These are phyloP conservation scores for Riptortus pedestris DNA, from an alignment of 1,140 invertebrate species.

Conservation along the genomic window DNA sequence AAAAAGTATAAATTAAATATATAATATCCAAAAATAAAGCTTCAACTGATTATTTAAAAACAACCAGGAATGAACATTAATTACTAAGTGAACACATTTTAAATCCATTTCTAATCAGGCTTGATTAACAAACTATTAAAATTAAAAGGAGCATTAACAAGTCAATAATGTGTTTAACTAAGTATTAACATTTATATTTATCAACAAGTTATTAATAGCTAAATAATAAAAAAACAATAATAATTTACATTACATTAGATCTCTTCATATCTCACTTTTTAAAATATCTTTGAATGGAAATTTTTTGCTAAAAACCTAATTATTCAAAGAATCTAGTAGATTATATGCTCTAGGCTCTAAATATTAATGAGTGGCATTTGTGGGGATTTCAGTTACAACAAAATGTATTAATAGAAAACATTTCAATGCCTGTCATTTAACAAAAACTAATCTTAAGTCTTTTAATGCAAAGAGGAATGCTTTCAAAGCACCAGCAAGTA, in stretches of 20 bases:
- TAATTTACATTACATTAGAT: not conserved
- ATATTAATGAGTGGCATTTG: constrained; percentile 9
- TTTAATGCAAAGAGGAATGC: not conserved
- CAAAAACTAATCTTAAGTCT: not conserved
- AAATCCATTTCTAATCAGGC: not conserved
- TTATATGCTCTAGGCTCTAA: not conserved
- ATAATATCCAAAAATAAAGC: not conserved
- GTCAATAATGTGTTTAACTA: constrained; percentile 10
- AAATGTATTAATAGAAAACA: no score
- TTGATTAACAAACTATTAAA: constrained; percentile 13
- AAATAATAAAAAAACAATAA: constrained; percentile 8
- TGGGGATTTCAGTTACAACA: not conserved
- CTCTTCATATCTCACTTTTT: not conserved
- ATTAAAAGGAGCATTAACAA: constrained; percentile 13
- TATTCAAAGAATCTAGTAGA: not conserved
- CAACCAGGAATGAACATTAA: constrained; percentile 8
- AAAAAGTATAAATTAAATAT: not conserved
- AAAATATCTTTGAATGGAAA: not conserved
- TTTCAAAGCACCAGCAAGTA: not conserved
- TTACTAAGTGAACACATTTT: not conserved
- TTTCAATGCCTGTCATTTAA: no score
- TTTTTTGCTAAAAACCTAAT: constrained; percentile 1
- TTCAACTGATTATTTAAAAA: not conserved
- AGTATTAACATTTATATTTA: constrained; percentile 5
- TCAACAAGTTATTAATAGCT: constrained; percentile 6